Base-by-base conservation (phyloP, 2,113 vertebrate species). In the Trinectes maculatus region DNA sequence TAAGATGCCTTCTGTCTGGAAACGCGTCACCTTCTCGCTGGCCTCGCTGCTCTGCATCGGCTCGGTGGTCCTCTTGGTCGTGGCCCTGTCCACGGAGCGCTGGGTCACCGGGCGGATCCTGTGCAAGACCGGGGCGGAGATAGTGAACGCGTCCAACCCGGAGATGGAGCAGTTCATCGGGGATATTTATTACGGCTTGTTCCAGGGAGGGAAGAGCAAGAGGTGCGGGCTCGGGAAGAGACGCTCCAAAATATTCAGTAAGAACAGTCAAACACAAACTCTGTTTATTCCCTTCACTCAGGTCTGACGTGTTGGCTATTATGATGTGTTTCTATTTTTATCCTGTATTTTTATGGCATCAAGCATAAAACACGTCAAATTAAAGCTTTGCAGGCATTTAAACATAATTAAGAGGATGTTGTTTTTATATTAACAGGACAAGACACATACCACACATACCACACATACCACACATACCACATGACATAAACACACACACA, bases 81-180 rank as follows among this genome's bases (percentile, higher is more conserved):
- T 92, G 15, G 95, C 96, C 11, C 91, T 98, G 84, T 92, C 92
- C 3, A 94, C 89, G 21, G 95, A 96, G 51, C 93, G 90, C 65
- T 99, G 98, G 98, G 91, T 95, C 74, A 93, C 90, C 2, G 98
- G 95, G 3, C 93, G 91, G 73, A 96, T 96, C 73, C 91, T 98
- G 25, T 99, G 98, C 79, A 95, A 98, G 87, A 99, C 96, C 0
- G 97, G 95, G 40, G 96, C 89, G 12, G 98, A 98, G 29, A 86
- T 99, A 54, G 98, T 99, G 55, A 99, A 98, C 8, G 98, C 98
- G 42, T 96, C 96, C 0, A 87, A 92, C 11, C 93, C 93, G 2
- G 98, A 98, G 86, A 77, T 98, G 64, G 90, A 94, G 19, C 94
- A 95, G 65, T 99, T 99, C 87, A 94, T 94, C 1, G 97, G 97